Evolutionary conservation across 2,797 vertebrate genomes (phyloP).

Genomic region (Allobates femoralis): DNA sequence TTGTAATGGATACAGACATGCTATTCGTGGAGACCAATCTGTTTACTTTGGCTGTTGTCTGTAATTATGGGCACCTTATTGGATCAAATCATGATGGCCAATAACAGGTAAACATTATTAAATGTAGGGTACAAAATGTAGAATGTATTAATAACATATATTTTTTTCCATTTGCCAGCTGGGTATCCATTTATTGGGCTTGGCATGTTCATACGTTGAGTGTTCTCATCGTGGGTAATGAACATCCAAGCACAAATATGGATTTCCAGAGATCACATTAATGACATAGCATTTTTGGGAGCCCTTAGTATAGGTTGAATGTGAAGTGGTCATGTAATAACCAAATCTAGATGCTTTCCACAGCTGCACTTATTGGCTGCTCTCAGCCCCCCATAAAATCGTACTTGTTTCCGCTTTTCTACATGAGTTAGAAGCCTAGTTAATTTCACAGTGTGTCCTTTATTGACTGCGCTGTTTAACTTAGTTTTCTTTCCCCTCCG

Average conservation of each 20-base stretch:
- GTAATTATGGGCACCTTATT: background rate
- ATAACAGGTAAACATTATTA: background rate
- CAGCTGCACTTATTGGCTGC: constrained; percentile 21
- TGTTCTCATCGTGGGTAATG: background rate
- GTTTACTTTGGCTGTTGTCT: background rate
- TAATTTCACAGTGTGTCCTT: constrained; percentile 56
- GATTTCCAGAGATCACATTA: constrained; percentile 31
- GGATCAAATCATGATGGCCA: background rate
- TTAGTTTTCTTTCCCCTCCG: constrained; percentile 45
- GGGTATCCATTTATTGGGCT: background rate
- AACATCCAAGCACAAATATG: background rate
- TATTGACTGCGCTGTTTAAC: constrained; percentile 57
- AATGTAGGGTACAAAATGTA: background rate
- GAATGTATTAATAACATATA: background rate
- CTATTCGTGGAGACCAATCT: background rate
- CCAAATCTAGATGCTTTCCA: constrained; percentile 54
- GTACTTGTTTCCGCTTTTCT: constrained; percentile 48
- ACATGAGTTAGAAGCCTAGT: constrained; percentile 51
- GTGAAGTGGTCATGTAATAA: constrained; percentile 47
- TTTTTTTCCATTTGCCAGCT: background rate
- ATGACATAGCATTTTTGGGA: constrained; percentile 50
- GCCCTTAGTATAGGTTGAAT: constrained; percentile 31
- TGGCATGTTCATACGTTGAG: background rate
- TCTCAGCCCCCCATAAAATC: constrained; percentile 46
- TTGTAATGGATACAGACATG: background rate